Evolutionary conservation across 2,113 vertebrate species (phyloP).

Genomic region (Heterotilapia buettikoferi): DNA sequence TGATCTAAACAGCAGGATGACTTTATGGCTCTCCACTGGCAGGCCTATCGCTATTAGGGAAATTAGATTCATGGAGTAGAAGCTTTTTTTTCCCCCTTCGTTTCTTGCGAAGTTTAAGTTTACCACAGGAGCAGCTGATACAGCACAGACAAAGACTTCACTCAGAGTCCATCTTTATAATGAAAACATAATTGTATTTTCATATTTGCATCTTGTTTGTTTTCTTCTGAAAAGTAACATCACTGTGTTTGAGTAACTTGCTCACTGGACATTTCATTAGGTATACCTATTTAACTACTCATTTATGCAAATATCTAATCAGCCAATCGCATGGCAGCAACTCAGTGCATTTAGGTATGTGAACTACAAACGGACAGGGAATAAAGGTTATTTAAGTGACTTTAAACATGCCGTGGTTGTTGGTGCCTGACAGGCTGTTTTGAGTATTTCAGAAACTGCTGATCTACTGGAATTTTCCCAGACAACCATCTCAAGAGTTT

Average conservation of each 20-base stretch:
- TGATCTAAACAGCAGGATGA: neutral
- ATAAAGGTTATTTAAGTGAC: neutral
- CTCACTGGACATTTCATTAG: neutral
- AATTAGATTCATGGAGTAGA: neutral
- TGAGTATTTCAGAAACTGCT: neutral
- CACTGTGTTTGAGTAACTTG: neutral
- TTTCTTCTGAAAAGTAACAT: neutral
- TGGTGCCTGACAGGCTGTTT: neutral
- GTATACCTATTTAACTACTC: neutral
- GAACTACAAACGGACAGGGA: neutral
- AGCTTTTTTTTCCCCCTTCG: rapidly evolving
- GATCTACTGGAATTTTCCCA: neutral
- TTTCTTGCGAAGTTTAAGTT: neutral
- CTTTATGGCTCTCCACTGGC: neutral
- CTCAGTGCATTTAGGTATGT: neutral
- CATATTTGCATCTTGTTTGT: neutral
- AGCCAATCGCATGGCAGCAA: neutral
- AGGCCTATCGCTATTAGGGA: neutral
- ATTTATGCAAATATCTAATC: neutral
- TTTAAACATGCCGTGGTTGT: neutral
- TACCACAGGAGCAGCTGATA: neutral
- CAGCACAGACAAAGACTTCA: neutral
- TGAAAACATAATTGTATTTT: neutral
- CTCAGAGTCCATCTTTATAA: neutral
- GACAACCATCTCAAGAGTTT: neutral